phyloP scores from a whole-genome alignment of 2,888 invertebrate genomes.

The Diadromus collaris region DNA sequence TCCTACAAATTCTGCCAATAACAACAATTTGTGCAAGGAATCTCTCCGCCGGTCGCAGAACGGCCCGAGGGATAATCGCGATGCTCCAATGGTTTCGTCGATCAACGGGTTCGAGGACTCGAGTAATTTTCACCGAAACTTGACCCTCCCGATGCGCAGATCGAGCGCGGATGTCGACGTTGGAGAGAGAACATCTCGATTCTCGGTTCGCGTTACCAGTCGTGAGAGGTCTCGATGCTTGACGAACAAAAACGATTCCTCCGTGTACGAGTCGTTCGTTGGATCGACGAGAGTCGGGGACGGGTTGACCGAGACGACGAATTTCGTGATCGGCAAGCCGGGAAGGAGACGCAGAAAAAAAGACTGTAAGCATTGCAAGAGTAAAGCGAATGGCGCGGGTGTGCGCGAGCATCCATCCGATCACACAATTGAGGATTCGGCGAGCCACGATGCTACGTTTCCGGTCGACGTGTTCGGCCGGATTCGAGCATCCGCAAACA shows the following conservation, averaged over 20 bases:
- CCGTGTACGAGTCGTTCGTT: background rate
- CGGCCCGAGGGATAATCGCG: background rate
- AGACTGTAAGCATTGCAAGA: slow-evolving; percentile 77
- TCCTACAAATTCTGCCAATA: slow-evolving; percentile 16
- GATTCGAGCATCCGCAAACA: slow-evolving; percentile 5
- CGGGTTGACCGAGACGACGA: slow-evolving; percentile 1
- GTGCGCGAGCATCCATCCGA: background rate
- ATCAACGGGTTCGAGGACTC: background rate
- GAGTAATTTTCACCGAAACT: slow-evolving; percentile 69
- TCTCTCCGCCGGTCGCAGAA: slow-evolving; percentile 6
- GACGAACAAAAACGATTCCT: slow-evolving; percentile 7
- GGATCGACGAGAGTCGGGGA: slow-evolving; percentile 15
- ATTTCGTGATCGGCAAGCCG: slow-evolving; percentile 32
- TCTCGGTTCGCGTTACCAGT: slow-evolving; percentile 72
- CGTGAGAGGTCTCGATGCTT: slow-evolving; percentile 63
- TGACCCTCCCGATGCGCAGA: slow-evolving; percentile 72
- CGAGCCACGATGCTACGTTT: background rate
- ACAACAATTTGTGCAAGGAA: slow-evolving; percentile 36
- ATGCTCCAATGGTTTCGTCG: background rate
- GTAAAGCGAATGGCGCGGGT: slow-evolving; percentile 30
- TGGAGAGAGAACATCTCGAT: slow-evolving; percentile 60
- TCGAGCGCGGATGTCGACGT: slow-evolving; percentile 49
- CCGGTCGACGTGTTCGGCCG: slow-evolving; percentile 2
- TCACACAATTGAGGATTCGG: background rate
- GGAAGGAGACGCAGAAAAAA: slow-evolving; percentile 72